Conservation (phyloP, 2,888 invertebrate species). For the Clepsis dumicolana region DNA sequence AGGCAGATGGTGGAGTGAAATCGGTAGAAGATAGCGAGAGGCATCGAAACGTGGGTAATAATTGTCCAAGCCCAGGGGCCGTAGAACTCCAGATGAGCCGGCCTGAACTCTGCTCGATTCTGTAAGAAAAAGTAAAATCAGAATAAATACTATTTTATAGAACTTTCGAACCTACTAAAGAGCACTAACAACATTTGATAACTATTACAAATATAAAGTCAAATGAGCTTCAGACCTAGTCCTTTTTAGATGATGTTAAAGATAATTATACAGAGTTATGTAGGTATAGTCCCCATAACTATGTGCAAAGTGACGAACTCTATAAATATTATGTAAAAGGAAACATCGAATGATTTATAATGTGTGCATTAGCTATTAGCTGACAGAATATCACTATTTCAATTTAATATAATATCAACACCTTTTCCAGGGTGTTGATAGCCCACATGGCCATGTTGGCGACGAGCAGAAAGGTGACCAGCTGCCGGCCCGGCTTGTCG, state of each 20-base stretch:
- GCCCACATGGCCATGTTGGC: slow-evolving; percentile 95
- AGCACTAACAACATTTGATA: too few relatives aligned
- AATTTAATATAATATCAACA: slow-evolving; percentile 51
- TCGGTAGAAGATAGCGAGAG: slow-evolving; percentile 95
- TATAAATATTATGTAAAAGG: too few relatives aligned
- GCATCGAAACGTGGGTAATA: slow-evolving; percentile 95
- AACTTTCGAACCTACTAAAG: too few relatives aligned
- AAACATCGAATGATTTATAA: too few relatives aligned
- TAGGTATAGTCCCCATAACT: too few relatives aligned
- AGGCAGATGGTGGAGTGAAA: slow-evolving; percentile 97
- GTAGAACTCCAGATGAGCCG: slow-evolving; percentile 93
- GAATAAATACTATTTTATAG: background rate
- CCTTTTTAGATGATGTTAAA: too few relatives aligned
- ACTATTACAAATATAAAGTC: too few relatives aligned
- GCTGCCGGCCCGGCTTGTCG: slow-evolving; percentile 93
- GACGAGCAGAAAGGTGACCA: slow-evolving; percentile 93
- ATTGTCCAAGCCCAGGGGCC: slow-evolving; percentile 97
- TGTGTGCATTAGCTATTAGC: background rate
- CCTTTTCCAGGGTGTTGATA: slow-evolving; percentile 92
- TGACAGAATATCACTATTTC: too few relatives aligned
- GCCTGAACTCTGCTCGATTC: slow-evolving; percentile 93
- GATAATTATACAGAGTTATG: too few relatives aligned
- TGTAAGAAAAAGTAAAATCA: slow-evolving; percentile 59
- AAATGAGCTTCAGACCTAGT: too few relatives aligned
- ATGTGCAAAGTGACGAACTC: too few relatives aligned